Percentiles rank a stretch among this genome's conserved stretches.
phyloP scores from a whole-genome alignment of 2,113 vertebrate species.

The Pao palembangensis region DNA sequence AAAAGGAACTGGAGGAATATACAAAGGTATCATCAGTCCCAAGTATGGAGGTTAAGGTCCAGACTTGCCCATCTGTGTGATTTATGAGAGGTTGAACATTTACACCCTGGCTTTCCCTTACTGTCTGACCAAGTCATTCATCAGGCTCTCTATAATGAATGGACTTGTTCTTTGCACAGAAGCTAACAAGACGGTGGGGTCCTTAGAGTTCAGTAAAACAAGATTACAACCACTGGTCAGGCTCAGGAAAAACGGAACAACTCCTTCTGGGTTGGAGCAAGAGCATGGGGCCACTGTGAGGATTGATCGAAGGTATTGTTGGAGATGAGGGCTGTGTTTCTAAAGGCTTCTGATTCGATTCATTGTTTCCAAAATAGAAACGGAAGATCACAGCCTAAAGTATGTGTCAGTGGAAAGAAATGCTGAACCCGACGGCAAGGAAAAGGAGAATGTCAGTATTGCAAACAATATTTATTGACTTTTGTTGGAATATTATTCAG shows the following conservation, averaged over 20 bases:
- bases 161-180: slow-evolving; percentile 75
- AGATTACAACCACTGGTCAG: slow-evolving; percentile 79
- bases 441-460: slow-evolving; percentile 9
- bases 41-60: slow-evolving; percentile 81
- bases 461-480: slow-evolving; percentile 31
- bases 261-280: slow-evolving; percentile 54
- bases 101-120: slow-evolving; percentile 81
- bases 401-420: slow-evolving; percentile 3
- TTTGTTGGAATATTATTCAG: background rate
- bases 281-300: slow-evolving; percentile 26
- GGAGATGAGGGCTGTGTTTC: slow-evolving; percentile 23
- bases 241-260: slow-evolving; percentile 64
- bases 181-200: slow-evolving; percentile 78
- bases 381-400: slow-evolving; percentile 5
- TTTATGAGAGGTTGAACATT: slow-evolving; percentile 82
- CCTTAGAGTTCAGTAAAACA: slow-evolving; percentile 77
- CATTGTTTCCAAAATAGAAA: slow-evolving; percentile 23
- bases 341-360: slow-evolving; percentile 37
- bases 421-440: background rate
- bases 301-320: background rate
- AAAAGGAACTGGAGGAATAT: slow-evolving; percentile 65
- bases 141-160: slow-evolving; percentile 80
- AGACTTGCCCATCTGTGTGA: slow-evolving; percentile 76
- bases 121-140: slow-evolving; percentile 79
- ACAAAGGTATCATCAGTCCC: slow-evolving; percentile 76